These are phyloP conservation scores for Drosophila pachea DNA, from an alignment of 1,140 invertebrate genomes.

Conservation along the genomic window DNA sequence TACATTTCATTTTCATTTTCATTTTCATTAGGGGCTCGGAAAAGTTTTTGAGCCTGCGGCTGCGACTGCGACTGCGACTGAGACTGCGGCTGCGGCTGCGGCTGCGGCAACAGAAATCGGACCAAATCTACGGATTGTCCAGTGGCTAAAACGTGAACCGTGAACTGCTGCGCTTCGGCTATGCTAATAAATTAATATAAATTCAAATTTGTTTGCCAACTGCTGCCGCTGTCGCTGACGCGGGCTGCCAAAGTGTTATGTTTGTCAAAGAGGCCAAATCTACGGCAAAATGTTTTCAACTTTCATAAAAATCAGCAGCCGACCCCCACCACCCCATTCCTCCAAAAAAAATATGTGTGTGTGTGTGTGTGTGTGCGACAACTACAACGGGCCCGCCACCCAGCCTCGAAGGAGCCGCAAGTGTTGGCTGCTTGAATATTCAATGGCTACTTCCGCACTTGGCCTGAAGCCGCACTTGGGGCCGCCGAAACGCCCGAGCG, in stretches of 20 bases:
- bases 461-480: conserved; percentile 55
- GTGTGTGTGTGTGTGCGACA: neutral
- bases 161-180: conserved; percentile 64
- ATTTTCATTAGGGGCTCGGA: conserved; percentile 44
- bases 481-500: conserved; percentile 49
- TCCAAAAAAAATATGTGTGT: neutral
- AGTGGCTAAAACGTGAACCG: neutral
- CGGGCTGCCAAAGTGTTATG: conserved; percentile 66
- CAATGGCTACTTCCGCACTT: conserved; percentile 68
- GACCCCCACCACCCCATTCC: neutral
- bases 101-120: neutral
- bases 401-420: conserved; percentile 5
- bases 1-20: conserved; percentile 75
- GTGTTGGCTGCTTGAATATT: conserved; percentile 69
- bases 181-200: conserved; percentile 78
- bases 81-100: neutral
- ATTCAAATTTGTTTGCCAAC: conserved; percentile 77
- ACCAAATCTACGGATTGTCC: conserved; percentile 15
- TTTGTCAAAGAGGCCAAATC: conserved; percentile 54
- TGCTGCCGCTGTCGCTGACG: conserved; percentile 62
- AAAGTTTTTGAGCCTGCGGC: conserved; percentile 9
- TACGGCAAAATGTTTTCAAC: conserved; percentile 65
- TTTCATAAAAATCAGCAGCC: conserved; percentile 67
- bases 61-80: conserved; percentile 27
- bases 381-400: conserved; percentile 5